phyloP scores from a whole-genome alignment of 2,888 invertebrate genomes.

The Anticlea derivata region DNA sequence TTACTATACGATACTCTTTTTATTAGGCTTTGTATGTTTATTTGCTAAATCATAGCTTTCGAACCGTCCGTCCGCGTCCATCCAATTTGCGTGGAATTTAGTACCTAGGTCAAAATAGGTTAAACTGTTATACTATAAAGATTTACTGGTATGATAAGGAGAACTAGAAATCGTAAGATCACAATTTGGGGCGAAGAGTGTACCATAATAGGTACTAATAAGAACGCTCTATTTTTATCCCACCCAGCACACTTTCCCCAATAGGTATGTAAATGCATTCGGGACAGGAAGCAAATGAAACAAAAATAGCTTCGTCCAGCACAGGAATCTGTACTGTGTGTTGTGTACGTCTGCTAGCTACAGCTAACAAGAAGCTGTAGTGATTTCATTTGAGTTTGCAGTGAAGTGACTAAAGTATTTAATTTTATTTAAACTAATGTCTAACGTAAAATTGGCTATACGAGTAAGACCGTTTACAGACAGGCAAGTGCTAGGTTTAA shows the following conservation, averaged over 20 bases:
- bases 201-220: too few relatives aligned
- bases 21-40: too few relatives aligned
- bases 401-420: not conserved
- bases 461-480: conserved; percentile 86
- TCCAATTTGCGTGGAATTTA: too few relatives aligned
- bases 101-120: too few relatives aligned
- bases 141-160: too few relatives aligned
- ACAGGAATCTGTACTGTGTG: conserved; percentile 30
- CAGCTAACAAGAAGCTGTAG: too few relatives aligned
- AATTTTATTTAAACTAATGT: conserved; percentile 64
- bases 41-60: too few relatives aligned
- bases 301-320: conserved; percentile 55
- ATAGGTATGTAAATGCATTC: conserved; percentile 31
- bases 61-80: too few relatives aligned
- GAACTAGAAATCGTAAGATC: too few relatives aligned
- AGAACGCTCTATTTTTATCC: conserved; percentile 26
- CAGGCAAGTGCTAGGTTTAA: conserved; percentile 71
- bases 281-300: conserved; percentile 31
- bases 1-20: too few relatives aligned
- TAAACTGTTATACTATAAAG: too few relatives aligned
- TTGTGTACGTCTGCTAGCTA: conserved; percentile 16
- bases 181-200: too few relatives aligned
- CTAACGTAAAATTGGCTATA: conserved; percentile 86
- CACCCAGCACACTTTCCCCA: conserved; percentile 19
- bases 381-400: not conserved